Percentiles rank a stretch among this genome's conserved stretches.
Evolutionary conservation across 2,113 vertebrate species (phyloP).

Genomic region (Tragelaphus imberbis): DNA sequence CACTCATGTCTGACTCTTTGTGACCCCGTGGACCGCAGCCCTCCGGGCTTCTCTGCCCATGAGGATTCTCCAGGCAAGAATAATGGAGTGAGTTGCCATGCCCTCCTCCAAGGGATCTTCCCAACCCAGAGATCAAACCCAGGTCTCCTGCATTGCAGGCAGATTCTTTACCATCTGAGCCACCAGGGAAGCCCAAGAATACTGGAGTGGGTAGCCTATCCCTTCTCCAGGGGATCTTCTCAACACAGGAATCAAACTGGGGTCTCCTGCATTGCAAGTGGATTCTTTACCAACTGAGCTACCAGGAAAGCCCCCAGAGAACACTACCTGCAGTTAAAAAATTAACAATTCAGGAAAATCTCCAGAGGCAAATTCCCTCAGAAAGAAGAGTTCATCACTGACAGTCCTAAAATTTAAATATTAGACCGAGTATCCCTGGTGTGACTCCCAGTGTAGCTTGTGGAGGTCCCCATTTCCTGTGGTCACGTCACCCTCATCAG

Average conservation of each 20-base stretch:
- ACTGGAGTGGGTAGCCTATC: not conserved
- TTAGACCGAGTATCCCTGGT: not conserved
- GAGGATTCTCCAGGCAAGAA: not conserved
- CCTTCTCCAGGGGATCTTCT: not conserved
- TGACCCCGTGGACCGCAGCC: not conserved
- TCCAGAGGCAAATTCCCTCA: not conserved
- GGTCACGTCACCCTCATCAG: not conserved
- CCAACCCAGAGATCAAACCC: not conserved
- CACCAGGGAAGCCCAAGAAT: not conserved
- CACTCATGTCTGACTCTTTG: not conserved
- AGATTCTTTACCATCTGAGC: not conserved
- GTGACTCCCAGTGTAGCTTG: rapidly evolving
- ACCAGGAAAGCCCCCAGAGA: not conserved
- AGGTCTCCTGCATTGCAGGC: not conserved
- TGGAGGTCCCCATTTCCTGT: rapidly evolving
- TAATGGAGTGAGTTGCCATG: not conserved
- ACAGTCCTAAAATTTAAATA: not conserved
- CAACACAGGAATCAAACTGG: not conserved
- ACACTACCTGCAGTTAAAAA: not conserved
- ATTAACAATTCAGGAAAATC: not conserved
- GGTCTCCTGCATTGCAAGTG: not conserved
- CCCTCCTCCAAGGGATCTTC: not conserved
- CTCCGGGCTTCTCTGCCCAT: not conserved
- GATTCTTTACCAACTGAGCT: not conserved
- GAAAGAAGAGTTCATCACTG: not conserved